These are phyloP conservation scores for Gouania willdenowi DNA, from an alignment of 2,797 vertebrate species.

Conservation along the genomic window DNA sequence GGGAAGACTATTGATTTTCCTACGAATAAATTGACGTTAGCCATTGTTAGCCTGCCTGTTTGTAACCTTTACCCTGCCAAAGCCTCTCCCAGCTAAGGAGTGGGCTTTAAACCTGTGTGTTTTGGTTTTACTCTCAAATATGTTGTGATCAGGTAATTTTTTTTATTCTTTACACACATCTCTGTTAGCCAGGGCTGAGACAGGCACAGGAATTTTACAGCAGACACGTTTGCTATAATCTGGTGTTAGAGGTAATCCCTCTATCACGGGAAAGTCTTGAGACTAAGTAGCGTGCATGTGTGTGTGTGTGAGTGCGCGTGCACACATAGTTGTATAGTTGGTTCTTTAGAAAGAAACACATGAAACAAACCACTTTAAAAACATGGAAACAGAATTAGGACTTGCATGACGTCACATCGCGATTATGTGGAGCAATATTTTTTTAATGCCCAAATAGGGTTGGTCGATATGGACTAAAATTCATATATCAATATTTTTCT, in stretches of 20 bases:
- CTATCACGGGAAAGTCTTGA: constrained; percentile 40
- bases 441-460: too few relatives aligned
- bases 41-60: constrained; percentile 9
- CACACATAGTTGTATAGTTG: background rate
- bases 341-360: constrained; percentile 5
- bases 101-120: background rate
- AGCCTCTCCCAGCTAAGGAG: constrained; percentile 12
- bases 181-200: constrained; percentile 25
- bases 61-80: constrained; percentile 39
- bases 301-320: background rate
- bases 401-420: too few relatives aligned
- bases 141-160: background rate
- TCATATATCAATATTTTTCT: too few relatives aligned
- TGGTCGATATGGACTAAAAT: too few relatives aligned
- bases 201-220: constrained; percentile 47
- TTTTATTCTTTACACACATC: too few relatives aligned
- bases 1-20: constrained; percentile 31
- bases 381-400: too few relatives aligned
- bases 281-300: constrained; percentile 6
- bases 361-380: too few relatives aligned
- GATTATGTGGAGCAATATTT: too few relatives aligned
- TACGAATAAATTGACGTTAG: constrained; percentile 27
- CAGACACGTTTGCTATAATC: constrained; percentile 34
- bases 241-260: constrained; percentile 56
- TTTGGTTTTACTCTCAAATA: background rate